Conservation (phyloP, 2,888 invertebrate genomes). For the Scaptomyza tumidula region DNA sequence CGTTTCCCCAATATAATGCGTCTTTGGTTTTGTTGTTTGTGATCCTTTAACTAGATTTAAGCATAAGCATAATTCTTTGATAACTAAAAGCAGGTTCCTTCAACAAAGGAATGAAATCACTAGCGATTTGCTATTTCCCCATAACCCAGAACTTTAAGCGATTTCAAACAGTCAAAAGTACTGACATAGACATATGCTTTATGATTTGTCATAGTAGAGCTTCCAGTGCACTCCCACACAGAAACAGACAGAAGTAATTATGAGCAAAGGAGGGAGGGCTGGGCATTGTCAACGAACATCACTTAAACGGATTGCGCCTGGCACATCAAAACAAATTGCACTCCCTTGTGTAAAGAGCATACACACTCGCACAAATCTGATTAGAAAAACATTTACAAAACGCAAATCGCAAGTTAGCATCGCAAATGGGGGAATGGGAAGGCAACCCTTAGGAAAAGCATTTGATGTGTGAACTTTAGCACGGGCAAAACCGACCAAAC, state of each 20-base stretch:
- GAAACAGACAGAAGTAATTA: constrained; percentile 7
- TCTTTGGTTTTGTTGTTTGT: too few species aligned
- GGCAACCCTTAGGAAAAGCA: constrained; percentile 33
- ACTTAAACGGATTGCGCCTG: constrained; percentile 70
- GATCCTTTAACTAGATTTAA: too few species aligned
- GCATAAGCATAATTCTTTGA: too few species aligned
- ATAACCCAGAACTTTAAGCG: too few species aligned
- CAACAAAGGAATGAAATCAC: too few species aligned
- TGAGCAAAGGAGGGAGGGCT: constrained; percentile 34
- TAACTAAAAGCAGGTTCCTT: too few species aligned
- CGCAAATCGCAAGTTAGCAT: constrained; percentile 75
- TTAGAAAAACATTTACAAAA: constrained; percentile 78
- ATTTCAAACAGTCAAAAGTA: too few species aligned
- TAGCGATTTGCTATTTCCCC: too few species aligned
- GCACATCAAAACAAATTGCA: constrained; percentile 77
- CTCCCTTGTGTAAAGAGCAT: constrained; percentile 55
- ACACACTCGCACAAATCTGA: constrained; percentile 66
- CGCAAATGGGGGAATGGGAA: not conserved
- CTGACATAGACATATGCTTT: constrained; percentile 23
- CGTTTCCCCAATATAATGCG: too few species aligned
- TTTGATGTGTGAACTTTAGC: constrained; percentile 74
- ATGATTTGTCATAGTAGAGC: not conserved
- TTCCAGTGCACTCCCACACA: not conserved
- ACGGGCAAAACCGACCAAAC: constrained; percentile 7
- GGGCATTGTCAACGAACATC: constrained; percentile 51